These are phyloP conservation scores for Huso huso DNA, from an alignment of 2,797 vertebrate species.

Conservation along the genomic window DNA sequence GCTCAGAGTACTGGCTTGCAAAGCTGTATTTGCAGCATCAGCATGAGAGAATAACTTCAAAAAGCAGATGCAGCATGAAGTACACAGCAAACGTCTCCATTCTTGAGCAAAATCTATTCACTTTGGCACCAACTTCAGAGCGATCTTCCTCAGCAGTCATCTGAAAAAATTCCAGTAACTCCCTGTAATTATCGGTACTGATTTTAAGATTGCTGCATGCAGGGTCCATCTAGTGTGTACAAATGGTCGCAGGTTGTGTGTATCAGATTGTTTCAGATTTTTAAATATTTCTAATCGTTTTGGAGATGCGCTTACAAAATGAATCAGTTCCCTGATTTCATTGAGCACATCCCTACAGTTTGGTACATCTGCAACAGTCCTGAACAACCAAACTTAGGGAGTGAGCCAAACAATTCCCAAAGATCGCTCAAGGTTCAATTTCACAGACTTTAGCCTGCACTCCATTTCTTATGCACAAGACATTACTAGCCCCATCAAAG, in stretches of 20 bases:
- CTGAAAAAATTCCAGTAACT: background rate
- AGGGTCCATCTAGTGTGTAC: background rate
- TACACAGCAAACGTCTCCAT: background rate
- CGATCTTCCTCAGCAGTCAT: no score
- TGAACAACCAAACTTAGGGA: no score
- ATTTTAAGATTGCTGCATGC: background rate
- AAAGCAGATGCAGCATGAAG: background rate
- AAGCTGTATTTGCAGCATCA: background rate
- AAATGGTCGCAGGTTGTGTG: background rate
- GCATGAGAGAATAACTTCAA: background rate
- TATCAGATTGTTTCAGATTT: no score
- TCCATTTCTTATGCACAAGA: no score
- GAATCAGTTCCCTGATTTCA: background rate
- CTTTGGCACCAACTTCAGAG: background rate
- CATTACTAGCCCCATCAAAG: no score
- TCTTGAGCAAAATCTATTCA: background rate
- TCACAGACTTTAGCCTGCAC: no score
- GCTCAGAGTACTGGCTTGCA: background rate
- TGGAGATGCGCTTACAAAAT: no score
- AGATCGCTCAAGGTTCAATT: no score
- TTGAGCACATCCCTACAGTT: no score
- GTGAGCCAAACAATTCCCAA: no score
- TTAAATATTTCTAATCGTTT: no score
- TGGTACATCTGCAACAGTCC: no score
- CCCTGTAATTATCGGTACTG: background rate